A percentile compares a stretch with the other conserved stretches of the same genome.
Conservation (phyloP, 2,797 vertebrate genomes). For the Myotis daubentonii region DNA sequence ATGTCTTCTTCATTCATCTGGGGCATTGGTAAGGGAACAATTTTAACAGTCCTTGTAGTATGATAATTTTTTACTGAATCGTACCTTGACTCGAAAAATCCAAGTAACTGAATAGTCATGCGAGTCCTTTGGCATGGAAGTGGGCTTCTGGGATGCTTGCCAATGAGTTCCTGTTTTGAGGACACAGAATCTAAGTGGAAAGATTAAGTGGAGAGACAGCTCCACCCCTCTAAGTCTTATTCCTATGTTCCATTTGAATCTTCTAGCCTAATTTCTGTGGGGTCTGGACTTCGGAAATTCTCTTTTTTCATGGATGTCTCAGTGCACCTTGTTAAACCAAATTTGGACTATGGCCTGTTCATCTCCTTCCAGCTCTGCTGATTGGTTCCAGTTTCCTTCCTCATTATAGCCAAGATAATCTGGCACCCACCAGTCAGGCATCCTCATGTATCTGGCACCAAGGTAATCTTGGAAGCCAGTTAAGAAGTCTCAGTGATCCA, state of each 20-base stretch:
- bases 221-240: slow-evolving; percentile 75
- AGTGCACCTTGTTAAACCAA: slow-evolving; percentile 80
- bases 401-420: slow-evolving; percentile 79
- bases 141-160: slow-evolving; percentile 74
- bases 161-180: slow-evolving; percentile 73
- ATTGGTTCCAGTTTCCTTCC: slow-evolving; percentile 79
- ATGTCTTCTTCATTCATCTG: slow-evolving; percentile 24
- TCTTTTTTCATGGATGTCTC: slow-evolving; percentile 75
- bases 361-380: slow-evolving; percentile 74
- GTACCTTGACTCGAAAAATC: slow-evolving; percentile 76
- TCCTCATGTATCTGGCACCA: slow-evolving; percentile 75
- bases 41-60: slow-evolving; percentile 50
- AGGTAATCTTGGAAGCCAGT: slow-evolving; percentile 63
- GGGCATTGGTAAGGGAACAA: neutral
- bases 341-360: slow-evolving; percentile 71
- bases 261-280: slow-evolving; percentile 77
- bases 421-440: slow-evolving; percentile 71
- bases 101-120: slow-evolving; percentile 60
- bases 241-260: slow-evolving; percentile 79
- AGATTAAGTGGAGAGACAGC: slow-evolving; percentile 76
- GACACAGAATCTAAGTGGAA: slow-evolving; percentile 74
- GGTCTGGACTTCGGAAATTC: slow-evolving; percentile 78
- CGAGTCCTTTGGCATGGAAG: slow-evolving; percentile 60
- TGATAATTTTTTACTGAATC: slow-evolving; percentile 66
- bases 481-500: slow-evolving; percentile 38